Conservation (phyloP, 2,113 vertebrate species). For the Caracal caracal region DNA sequence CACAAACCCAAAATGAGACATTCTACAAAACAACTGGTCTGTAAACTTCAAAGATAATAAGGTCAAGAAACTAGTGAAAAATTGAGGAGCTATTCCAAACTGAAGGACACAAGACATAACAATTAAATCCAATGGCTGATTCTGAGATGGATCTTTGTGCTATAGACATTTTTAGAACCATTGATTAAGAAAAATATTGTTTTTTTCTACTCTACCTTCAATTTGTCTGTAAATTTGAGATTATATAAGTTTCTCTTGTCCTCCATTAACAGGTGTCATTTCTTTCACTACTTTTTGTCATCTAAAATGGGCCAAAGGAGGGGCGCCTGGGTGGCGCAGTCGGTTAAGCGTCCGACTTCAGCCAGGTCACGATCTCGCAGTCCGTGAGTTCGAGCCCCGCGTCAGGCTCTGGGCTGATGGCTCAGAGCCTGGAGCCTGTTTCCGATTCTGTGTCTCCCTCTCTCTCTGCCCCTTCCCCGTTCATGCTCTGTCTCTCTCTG, state of each 20-base stretch:
- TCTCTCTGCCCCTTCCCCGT: too few species aligned
- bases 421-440: too few species aligned
- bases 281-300: not conserved
- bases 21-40: not conserved
- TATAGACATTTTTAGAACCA: not conserved
- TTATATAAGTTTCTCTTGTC: not conserved
- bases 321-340: too few species aligned
- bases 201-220: not conserved
- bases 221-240: not conserved
- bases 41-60: not conserved
- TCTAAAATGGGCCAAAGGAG: not conserved
- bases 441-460: too few species aligned
- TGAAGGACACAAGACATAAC: not conserved
- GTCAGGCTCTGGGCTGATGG: too few species aligned
- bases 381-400: too few species aligned
- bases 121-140: not conserved
- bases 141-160: not conserved
- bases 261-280: not conserved
- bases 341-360: too few species aligned
- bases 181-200: not conserved
- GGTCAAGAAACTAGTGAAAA: not conserved
- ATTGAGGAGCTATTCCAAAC: not conserved
- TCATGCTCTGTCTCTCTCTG: too few species aligned
- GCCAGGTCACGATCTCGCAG: too few species aligned
- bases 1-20: not conserved